Conservation (phyloP, 2,888 invertebrate genomes). For the Electrophaes corylata region DNA sequence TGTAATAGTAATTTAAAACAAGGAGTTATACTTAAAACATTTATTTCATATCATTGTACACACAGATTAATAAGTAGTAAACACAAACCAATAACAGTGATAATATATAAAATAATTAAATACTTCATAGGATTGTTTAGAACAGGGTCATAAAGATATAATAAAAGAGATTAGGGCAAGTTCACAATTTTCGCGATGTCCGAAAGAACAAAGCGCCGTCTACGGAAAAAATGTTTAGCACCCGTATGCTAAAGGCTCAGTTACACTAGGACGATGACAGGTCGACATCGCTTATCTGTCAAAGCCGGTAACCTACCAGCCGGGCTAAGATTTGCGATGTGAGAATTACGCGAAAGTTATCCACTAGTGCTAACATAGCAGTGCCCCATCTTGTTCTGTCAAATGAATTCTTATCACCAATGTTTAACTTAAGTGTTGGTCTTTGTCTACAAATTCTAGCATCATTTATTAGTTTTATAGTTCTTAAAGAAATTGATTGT, state of each 20-base stretch:
- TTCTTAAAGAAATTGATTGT: too few relatives aligned
- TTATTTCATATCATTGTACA: constrained; percentile 38
- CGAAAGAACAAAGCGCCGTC: too few relatives aligned
- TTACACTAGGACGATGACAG: neutral
- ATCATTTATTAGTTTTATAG: too few relatives aligned
- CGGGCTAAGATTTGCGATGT: too few relatives aligned
- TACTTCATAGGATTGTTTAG: constrained; percentile 8
- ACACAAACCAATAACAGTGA: constrained; percentile 40
- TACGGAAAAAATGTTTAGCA: neutral
- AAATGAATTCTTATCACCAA: too few relatives aligned
- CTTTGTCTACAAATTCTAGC: too few relatives aligned
- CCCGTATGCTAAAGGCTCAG: neutral
- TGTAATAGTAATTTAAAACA: too few relatives aligned
- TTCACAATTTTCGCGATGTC: neutral
- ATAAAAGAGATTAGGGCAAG: neutral
- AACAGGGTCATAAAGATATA: constrained; percentile 16
- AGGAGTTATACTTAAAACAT: constrained; percentile 31
- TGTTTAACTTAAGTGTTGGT: too few relatives aligned
- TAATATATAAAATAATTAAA: constrained; percentile 28
- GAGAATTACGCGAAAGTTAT: too few relatives aligned
- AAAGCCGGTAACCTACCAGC: neutral
- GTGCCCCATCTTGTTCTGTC: too few relatives aligned
- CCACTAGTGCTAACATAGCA: too few relatives aligned
- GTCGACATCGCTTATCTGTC: neutral
- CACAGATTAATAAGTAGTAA: constrained; percentile 38